phyloP scores from a whole-genome alignment of 2,888 invertebrate species.

The Eueremaeus valkanovi region DNA sequence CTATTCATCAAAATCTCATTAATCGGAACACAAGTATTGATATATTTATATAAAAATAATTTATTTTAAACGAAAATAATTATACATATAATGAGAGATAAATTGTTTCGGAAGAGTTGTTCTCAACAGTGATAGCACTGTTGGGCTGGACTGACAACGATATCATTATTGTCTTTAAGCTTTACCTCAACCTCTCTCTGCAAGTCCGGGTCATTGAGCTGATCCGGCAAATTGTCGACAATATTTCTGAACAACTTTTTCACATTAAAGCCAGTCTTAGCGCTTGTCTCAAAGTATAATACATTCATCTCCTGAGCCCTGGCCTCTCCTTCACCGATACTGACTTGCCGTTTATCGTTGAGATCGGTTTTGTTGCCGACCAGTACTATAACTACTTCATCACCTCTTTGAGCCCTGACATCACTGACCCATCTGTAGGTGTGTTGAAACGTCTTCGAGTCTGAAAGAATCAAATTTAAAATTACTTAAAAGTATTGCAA shows the following conservation, averaged over 20 bases:
- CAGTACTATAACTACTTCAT: constrained; percentile 41
- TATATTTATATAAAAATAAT: background rate
- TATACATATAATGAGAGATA: too few species aligned
- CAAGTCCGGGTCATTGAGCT: background rate
- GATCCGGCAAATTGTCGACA: background rate
- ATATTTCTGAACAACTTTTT: constrained; percentile 34
- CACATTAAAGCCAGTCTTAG: constrained; percentile 41
- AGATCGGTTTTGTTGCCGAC: constrained; percentile 43
- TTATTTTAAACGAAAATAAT: too few species aligned
- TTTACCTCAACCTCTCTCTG: background rate
- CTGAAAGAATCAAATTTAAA: background rate
- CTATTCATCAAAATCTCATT: too few species aligned
- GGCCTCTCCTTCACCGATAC: constrained; percentile 10
- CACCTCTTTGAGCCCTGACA: constrained; percentile 38
- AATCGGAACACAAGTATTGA: background rate
- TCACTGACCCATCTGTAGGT: constrained; percentile 39
- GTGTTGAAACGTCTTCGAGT: constrained; percentile 32
- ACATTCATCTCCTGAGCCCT: constrained; percentile 39
- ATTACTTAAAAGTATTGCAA: background rate
- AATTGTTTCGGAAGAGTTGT: too few species aligned
- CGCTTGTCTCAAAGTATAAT: constrained; percentile 41
- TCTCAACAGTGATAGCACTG: background rate
- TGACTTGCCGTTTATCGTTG: constrained; percentile 39
- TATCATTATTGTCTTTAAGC: background rate
- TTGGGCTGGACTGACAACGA: background rate